phyloP scores from a whole-genome alignment of 1,140 invertebrate genomes.

The Tribolium madens region DNA sequence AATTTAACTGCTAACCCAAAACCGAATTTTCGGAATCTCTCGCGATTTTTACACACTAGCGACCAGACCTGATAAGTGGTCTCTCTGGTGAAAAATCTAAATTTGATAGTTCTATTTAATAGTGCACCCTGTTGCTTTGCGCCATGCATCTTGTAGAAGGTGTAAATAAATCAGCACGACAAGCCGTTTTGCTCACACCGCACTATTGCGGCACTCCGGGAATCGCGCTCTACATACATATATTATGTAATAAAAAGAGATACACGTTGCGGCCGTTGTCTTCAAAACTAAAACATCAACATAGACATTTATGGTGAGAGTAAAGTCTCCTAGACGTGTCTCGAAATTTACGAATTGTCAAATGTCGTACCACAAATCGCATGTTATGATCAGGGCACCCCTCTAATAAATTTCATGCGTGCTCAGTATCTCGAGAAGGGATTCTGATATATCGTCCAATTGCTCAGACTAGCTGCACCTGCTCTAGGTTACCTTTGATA shows the following conservation, averaged over 20 bases:
- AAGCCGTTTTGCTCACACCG: conserved; percentile 36
- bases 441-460: conserved; percentile 22
- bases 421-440: conserved; percentile 12
- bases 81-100: not conserved
- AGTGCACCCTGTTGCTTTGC: conserved; percentile 41
- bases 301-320: conserved; percentile 46
- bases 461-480: conserved; percentile 21
- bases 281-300: conserved; percentile 41
- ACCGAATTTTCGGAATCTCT: too few species aligned
- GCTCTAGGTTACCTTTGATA: conserved; percentile 18
- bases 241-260: conserved; percentile 46
- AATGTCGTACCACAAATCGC: conserved; percentile 40
- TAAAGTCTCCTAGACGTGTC: conserved; percentile 7
- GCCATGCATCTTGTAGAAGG: conserved; percentile 43
- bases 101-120: not conserved
- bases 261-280: conserved; percentile 34
- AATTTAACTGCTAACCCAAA: not conserved
- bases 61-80: too few species aligned
- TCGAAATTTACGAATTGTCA: conserved; percentile 20
- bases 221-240: conserved; percentile 43
- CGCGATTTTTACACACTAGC: too few species aligned
- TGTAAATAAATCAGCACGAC: conserved; percentile 47
- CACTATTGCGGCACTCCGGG: conserved; percentile 31
- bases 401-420: conserved; percentile 40
- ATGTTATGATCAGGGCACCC: conserved; percentile 26